Base-by-base conservation (phyloP, 1,140 invertebrate genomes). In the Orchesella cincta region DNA sequence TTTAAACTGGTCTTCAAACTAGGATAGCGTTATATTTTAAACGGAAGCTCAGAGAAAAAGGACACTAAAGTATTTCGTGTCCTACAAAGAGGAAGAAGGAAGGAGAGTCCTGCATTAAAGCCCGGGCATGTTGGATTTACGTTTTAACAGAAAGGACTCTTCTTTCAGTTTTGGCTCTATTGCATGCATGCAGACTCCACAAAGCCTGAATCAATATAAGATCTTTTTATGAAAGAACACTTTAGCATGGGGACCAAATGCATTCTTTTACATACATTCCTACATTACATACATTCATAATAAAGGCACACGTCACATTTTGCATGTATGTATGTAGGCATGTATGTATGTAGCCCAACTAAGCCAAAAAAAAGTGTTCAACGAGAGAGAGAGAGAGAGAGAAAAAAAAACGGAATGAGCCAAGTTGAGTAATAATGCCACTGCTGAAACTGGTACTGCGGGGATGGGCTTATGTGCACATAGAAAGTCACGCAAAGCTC, bases 381-480 rank as follows among this genome's bases (percentile, higher is more conserved):
- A n/a, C n/a, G n/a, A n/a, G n/a, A n/a, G n/a, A n/a, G n/a, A n/a
- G 33, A 29, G 31, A 31, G 12, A 33, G 31, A 18, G 26, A 31
- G 62, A 67, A 67, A 67, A 67, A 67, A 67, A 33, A 31, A 1
- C 23, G 62, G 33, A 67, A 67, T 67, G 62, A 67, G 31, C 62
- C 62, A 67, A 67, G 28, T 67, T 29, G 31, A 67, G 33, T n/a
- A 57, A 57, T 57, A 31, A 31, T 67, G 31, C 62, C 31, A 67
- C 3, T 67, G 62, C 62, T 67, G 3, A 67, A n/a, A 67, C 23
- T 67, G 62, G 26, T 67, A 67, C 62, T 67, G 62, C 62, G 62
- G 62, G 62, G 62, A 67, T 67, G 62, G 62, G 62, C 62, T 33
- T 67, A 33, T 67, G 62, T 67, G 62, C 62, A 67, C 62, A 67